These are phyloP conservation scores for Lasioglossum marginatum DNA, from an alignment of 2,888 invertebrate species.

Conservation along the genomic window DNA sequence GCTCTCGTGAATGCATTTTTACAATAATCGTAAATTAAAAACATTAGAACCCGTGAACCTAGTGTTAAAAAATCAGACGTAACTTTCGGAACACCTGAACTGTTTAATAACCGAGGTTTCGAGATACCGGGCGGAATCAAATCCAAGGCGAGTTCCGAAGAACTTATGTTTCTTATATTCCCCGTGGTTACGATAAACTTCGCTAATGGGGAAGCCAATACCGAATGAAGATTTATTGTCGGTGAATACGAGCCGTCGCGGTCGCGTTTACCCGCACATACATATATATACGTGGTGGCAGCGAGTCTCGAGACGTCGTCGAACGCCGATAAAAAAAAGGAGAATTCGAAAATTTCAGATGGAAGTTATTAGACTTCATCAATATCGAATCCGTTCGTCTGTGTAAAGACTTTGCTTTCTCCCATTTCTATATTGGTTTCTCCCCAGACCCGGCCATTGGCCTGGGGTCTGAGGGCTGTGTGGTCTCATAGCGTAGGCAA, in stretches of 20 bases:
- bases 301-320: neutral
- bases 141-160: conserved; percentile 25
- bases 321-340: neutral
- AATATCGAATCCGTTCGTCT: conserved; percentile 60
- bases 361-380: conserved; percentile 67
- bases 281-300: neutral
- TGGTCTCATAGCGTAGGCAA: conserved; percentile 62
- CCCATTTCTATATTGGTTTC: conserved; percentile 70
- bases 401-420: conserved; percentile 61
- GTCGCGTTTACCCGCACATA: conserved; percentile 10
- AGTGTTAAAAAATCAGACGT: conserved; percentile 6
- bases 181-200: conserved; percentile 38
- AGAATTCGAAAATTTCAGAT: conserved; percentile 64
- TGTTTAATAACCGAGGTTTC: conserved; percentile 25
- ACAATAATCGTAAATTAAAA: neutral
- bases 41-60: neutral
- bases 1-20: neutral
- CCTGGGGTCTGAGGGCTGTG: conserved; percentile 52
- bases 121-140: conserved; percentile 3
- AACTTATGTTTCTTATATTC: conserved; percentile 48
- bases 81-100: conserved; percentile 20
- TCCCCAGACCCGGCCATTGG: conserved; percentile 34
- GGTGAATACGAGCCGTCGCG: conserved; percentile 20
- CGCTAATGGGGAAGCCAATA: conserved; percentile 39
- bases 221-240: conserved; percentile 42